Base-by-base conservation (phyloP, 2,113 vertebrate species). In the Synodontis membranacea region DNA sequence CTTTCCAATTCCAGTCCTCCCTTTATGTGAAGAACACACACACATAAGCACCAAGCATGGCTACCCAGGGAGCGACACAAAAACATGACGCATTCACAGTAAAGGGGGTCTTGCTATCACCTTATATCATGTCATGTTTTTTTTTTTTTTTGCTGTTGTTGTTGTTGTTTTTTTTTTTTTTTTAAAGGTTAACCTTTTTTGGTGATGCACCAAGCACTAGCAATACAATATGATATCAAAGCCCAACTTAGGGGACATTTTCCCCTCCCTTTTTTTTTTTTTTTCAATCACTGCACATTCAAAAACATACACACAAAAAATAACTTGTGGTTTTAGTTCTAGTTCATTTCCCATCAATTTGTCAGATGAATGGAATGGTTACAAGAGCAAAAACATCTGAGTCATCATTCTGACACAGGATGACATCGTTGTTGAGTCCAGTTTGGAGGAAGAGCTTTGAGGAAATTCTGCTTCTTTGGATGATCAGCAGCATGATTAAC, bases 71-170 rank as follows among this genome's bases (percentile, higher is more conserved):
- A 44, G 9, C 44, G 54, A 52, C 70, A 21, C 1, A 14, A 39
- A 54, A 39, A 66, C 48, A n/a, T 56, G 54, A 37, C 85, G 62
- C 84, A 54, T 81, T 85, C 79, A 68, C 84, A 64, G 83, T 31
- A 48, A 37, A n/a, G 28, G 75, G 48, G 60, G 37, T 70, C 74
- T 70, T 56, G 37, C 37, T 21, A 66, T 64, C 37, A 28, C 46
- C 25, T n/a, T n/a, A n/a, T n/a, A n/a, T n/a, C n/a, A n/a, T n/a
- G n/a, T n/a, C n/a, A n/a, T n/a, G n/a, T n/a, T n/a, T n/a, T n/a
- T n/a, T n/a, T n/a, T n/a, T n/a, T n/a, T n/a, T n/a, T n/a, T n/a
- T n/a, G n/a, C n/a, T n/a, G n/a, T n/a, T n/a, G n/a, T n/a, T n/a
- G n/a, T n/a, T n/a, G n/a, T n/a, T n/a, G n/a, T n/a, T n/a, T n/a